Evolutionary conservation across 2,888 invertebrate species (phyloP).

Genomic region (Nysson spinosus): DNA sequence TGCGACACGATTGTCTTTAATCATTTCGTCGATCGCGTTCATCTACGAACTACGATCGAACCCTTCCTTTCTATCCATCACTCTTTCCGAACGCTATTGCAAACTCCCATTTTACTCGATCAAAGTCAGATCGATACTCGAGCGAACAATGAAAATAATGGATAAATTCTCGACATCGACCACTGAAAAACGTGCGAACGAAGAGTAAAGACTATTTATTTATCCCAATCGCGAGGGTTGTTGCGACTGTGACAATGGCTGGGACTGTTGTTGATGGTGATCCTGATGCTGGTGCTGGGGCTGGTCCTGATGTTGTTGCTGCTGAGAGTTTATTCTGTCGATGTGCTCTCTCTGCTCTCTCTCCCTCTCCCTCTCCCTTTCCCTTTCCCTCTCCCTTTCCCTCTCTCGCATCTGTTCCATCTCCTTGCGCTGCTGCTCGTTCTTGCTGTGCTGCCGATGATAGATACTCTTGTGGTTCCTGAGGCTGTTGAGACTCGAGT

Average conservation of each 20-base stretch:
- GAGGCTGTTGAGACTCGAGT: constrained; percentile 93
- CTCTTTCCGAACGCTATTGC: no score
- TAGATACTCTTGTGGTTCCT: constrained; percentile 96
- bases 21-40: no score
- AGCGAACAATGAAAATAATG: no score
- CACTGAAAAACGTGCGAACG: no score
- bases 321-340: constrained; percentile 53
- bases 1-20: not conserved
- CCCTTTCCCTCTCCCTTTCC: constrained; percentile 78
- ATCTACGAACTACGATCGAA: no score
- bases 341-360: constrained; percentile 63
- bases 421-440: constrained; percentile 85
- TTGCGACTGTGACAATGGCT: constrained; percentile 34
- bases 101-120: not conserved
- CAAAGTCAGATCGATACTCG: not conserved
- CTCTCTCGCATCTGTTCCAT: constrained; percentile 72
- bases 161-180: no score
- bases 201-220: no score
- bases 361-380: constrained; percentile 65
- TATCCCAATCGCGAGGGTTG: constrained; percentile 66
- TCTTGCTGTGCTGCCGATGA: constrained; percentile 83
- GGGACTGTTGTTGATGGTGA: constrained; percentile 24
- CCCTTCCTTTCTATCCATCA: not conserved
- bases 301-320: constrained; percentile 49
- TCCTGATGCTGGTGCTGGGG: constrained; percentile 47